Evolutionary conservation across 2,113 vertebrate species (phyloP).

Genomic region (Hydrochoerus hydrochaeris): DNA sequence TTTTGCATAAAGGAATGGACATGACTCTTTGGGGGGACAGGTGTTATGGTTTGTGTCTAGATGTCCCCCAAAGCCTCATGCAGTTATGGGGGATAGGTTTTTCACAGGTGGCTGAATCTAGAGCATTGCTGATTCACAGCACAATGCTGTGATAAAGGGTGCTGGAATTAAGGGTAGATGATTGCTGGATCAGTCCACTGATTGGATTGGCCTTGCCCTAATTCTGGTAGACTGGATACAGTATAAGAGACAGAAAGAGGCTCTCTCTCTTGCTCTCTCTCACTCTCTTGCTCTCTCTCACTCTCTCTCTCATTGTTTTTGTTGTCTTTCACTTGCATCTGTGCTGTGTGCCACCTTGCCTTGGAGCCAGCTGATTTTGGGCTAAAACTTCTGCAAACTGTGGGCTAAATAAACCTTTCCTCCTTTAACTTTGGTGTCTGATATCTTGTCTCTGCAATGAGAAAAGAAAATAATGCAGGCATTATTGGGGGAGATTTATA

Average conservation of each 20-base stretch:
- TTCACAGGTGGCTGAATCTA: not conserved
- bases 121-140: not conserved
- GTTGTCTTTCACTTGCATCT: not conserved
- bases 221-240: not conserved
- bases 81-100: not conserved
- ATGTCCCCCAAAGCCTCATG: not conserved
- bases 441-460: not conserved
- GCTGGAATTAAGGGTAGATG: not conserved
- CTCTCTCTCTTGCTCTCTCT: not conserved
- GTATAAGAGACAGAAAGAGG: not conserved
- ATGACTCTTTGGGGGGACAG: not conserved
- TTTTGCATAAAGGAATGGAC: not conserved
- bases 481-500: not conserved
- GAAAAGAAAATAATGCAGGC: not conserved
- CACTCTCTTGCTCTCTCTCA: not conserved
- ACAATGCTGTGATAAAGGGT: not conserved
- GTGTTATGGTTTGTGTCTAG: not conserved
- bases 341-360: not conserved
- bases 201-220: not conserved
- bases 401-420: not conserved
- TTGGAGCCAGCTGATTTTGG: not conserved
- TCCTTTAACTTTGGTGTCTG: not conserved
- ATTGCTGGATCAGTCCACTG: not conserved
- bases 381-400: not conserved
- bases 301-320: not conserved